phyloP scores from a whole-genome alignment of 1,140 invertebrate species.

The Limonius californicus region DNA sequence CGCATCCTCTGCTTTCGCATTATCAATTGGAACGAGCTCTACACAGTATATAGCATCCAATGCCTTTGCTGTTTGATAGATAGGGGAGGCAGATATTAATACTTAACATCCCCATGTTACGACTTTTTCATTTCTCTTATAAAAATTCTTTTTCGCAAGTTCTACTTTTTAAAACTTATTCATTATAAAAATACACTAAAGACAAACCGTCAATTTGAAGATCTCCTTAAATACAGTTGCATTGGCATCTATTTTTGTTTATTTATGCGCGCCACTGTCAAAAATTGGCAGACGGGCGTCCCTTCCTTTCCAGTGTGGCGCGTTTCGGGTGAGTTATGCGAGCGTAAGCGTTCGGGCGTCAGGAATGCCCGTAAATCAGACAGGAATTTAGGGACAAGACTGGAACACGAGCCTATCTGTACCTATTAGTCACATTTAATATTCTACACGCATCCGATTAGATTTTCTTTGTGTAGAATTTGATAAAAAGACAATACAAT shows the following conservation, averaged over 20 bases:
- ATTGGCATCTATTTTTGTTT: neutral
- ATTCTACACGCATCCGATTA: neutral
- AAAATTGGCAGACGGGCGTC: neutral
- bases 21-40: no score
- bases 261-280: neutral
- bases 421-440: constrained; percentile 7
- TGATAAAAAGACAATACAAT: no score
- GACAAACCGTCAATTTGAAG: neutral
- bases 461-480: no score
- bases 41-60: no score
- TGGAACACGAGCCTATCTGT: constrained; percentile 1
- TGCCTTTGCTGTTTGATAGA: no score
- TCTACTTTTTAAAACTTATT: neutral
- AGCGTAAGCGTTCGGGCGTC: neutral
- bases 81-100: no score
- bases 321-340: neutral
- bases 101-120: no score
- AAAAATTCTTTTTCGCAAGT: no score
- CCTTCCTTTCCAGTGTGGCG: neutral
- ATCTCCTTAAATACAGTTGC: neutral
- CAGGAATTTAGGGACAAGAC: neutral
- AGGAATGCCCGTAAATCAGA: constrained; percentile 15
- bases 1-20: no score
- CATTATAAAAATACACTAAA: no score
- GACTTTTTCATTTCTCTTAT: no score